phyloP scores from a whole-genome alignment of 1,140 invertebrate species.

The Atta colombica region DNA sequence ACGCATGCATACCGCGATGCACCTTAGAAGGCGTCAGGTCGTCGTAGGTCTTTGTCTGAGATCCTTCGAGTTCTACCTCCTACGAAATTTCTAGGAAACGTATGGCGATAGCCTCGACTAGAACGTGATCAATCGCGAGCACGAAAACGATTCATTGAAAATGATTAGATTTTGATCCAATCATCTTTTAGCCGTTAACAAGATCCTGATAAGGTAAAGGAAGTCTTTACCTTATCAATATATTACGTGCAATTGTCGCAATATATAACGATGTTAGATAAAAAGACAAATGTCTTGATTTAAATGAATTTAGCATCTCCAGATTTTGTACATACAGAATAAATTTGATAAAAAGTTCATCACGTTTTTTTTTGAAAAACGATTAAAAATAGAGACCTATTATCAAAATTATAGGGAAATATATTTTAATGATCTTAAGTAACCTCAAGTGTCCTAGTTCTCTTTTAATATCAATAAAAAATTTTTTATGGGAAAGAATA shows the following conservation, averaged over 20 bases:
- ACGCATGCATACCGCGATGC: slow-evolving; percentile 69
- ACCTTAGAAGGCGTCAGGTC: slow-evolving; percentile 77
- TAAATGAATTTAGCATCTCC: not conserved
- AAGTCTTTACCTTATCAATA: slow-evolving; percentile 19
- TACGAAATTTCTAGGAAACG: slow-evolving; percentile 61
- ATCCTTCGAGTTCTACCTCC: slow-evolving; percentile 44
- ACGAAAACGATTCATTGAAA: not conserved
- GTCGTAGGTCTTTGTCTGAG: slow-evolving; percentile 63
- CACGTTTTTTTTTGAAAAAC: too few relatives aligned
- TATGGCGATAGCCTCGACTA: slow-evolving; percentile 9
- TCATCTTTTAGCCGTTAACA: not conserved
- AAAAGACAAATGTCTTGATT: not conserved
- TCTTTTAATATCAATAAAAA: too few relatives aligned
- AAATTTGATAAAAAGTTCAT: too few relatives aligned
- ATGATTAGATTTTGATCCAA: not conserved
- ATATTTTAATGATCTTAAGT: too few relatives aligned
- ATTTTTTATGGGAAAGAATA: too few relatives aligned
- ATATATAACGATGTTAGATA: not conserved
- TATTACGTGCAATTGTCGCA: not conserved
- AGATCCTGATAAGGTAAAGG: not conserved
- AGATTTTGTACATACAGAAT: not conserved
- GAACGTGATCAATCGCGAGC: not conserved
- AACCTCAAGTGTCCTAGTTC: too few relatives aligned
- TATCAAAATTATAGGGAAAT: too few relatives aligned
- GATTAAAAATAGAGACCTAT: too few relatives aligned